A percentile compares a stretch with the other conserved stretches of the same genome.
phyloP scores from a whole-genome alignment of 2,888 invertebrate genomes.

The Microctonus brassicae region DNA sequence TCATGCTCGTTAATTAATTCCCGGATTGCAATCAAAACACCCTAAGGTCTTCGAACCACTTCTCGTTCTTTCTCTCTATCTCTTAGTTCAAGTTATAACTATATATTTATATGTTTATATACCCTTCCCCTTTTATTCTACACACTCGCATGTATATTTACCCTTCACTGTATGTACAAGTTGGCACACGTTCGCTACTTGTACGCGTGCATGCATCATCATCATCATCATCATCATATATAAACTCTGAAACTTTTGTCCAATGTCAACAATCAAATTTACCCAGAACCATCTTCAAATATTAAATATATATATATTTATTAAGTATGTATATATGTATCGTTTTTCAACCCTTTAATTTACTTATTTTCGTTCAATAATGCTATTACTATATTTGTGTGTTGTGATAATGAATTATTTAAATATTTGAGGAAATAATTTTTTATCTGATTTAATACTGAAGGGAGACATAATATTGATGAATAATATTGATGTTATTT shows the following conservation, averaged over 20 bases:
- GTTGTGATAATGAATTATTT: neutral
- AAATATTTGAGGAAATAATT: neutral
- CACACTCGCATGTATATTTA: neutral
- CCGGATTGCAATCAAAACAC: constrained; percentile 55
- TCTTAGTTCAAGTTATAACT: no score
- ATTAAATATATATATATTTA: neutral
- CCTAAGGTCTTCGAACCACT: constrained; percentile 33
- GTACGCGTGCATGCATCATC: neutral
- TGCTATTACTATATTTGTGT: neutral
- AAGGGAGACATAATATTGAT: no score
- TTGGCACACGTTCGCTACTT: neutral
- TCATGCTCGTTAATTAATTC: constrained; percentile 60
- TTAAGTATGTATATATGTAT: no score
- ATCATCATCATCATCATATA: neutral
- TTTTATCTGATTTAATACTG: neutral
- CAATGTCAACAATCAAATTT: constrained; percentile 35
- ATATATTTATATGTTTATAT: no score
- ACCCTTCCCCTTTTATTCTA: no score
- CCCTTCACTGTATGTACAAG: neutral
- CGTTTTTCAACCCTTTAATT: neutral
- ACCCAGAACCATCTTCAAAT: neutral
- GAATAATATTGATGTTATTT: no score
- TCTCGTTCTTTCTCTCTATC: neutral
- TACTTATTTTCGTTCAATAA: neutral
- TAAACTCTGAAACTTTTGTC: constrained; percentile 29